Evolutionary conservation across 1,140 invertebrate genomes (phyloP).

Genomic region (Globodera ellingtonae): DNA sequence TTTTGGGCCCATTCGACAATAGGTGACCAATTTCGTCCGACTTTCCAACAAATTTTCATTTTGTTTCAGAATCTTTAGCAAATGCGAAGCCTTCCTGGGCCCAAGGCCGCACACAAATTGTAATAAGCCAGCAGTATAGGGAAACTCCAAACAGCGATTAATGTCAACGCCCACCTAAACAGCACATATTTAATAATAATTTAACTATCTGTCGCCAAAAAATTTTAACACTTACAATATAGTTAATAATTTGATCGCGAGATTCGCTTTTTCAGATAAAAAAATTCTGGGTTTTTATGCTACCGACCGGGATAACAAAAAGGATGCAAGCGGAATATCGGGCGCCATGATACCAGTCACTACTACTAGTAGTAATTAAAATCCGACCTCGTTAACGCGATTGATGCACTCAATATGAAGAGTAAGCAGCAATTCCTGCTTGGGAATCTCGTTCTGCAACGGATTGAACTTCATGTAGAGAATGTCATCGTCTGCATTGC

Average conservation of each 20-base stretch:
- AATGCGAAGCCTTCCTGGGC: constrained; percentile 85
- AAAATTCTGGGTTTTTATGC: constrained; percentile 28
- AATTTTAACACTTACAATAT: background rate
- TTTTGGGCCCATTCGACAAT: constrained; percentile 94
- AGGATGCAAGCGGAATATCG: too few relatives aligned
- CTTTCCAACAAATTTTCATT: constrained; percentile 52
- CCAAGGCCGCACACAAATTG: constrained; percentile 98
- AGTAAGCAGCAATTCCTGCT: constrained; percentile 42
- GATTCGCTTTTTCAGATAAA: background rate
- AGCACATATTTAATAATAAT: constrained; percentile 10
- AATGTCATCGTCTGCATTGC: constrained; percentile 91
- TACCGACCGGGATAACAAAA: background rate
- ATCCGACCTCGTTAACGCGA: constrained; percentile 55
- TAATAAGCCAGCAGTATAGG: constrained; percentile 78
- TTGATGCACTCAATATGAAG: constrained; percentile 59
- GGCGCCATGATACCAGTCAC: too few relatives aligned
- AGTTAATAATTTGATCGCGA: too few relatives aligned
- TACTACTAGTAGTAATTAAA: too few relatives aligned
- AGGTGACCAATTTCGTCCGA: constrained; percentile 88
- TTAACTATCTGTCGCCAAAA: background rate
- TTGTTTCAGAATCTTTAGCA: constrained; percentile 73
- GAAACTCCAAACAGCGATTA: constrained; percentile 84
- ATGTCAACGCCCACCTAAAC: constrained; percentile 90
- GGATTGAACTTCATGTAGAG: constrained; percentile 88
- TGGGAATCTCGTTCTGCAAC: constrained; percentile 71